phyloP scores from a whole-genome alignment of 2,888 invertebrate species.

The Balanococcus diminutus region DNA sequence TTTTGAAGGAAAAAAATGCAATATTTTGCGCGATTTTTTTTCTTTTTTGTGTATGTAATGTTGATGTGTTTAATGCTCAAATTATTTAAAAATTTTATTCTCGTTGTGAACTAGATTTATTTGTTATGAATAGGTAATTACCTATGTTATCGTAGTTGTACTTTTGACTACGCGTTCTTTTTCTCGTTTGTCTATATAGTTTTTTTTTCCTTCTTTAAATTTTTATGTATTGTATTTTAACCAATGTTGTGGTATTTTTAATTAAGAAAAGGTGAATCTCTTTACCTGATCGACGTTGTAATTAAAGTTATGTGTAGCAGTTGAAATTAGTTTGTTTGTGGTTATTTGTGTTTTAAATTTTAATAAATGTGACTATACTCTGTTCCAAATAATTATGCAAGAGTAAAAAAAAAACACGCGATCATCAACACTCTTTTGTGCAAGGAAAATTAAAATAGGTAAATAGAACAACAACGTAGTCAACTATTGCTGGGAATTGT shows the following conservation, averaged over 20 bases:
- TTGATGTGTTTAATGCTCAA: not conserved
- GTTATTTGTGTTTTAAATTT: conserved; percentile 19
- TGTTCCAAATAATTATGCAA: too few relatives aligned
- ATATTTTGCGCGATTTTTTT: not conserved
- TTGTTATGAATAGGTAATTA: not conserved
- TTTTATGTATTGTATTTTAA: not conserved
- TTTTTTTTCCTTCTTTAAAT: too few relatives aligned
- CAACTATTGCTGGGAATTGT: too few relatives aligned
- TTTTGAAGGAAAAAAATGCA: not conserved
- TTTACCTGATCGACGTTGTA: not conserved
- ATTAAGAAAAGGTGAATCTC: not conserved
- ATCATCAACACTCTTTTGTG: too few relatives aligned
- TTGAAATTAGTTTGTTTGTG: conserved; percentile 19
- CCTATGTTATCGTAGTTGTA: not conserved
- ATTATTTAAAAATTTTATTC: conserved; percentile 4
- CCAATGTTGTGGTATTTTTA: not conserved
- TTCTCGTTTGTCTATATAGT: too few relatives aligned
- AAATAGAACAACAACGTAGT: too few relatives aligned
- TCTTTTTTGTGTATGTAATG: not conserved
- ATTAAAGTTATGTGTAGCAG: not conserved
- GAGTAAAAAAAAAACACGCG: too few relatives aligned
- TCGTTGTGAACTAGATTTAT: not conserved
- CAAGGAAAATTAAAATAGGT: too few relatives aligned
- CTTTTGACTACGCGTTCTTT: not conserved
- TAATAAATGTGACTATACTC: conserved; percentile 25